phyloP scores from a whole-genome alignment of 2,888 invertebrate species.

The Leptopilina drosophilae region DNA sequence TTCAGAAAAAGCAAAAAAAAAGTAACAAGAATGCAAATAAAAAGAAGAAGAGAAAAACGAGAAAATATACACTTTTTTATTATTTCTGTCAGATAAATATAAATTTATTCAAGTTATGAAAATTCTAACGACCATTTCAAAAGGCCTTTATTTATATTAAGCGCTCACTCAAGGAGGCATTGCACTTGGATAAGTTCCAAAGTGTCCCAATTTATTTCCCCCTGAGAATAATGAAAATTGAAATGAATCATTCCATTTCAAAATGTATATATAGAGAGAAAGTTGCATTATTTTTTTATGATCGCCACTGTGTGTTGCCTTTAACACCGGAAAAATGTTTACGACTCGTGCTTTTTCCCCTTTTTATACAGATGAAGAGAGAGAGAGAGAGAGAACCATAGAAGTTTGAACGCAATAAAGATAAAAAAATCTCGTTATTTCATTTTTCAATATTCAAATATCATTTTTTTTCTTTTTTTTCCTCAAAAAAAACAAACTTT shows the following conservation, averaged over 20 bases:
- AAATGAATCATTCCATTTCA: constrained; percentile 10
- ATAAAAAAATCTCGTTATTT: constrained; percentile 19
- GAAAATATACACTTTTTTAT: not conserved
- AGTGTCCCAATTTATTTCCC: not conserved
- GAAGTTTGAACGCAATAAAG: not conserved
- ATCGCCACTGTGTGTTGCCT: constrained; percentile 34
- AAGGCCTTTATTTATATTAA: not conserved
- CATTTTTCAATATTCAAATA: constrained; percentile 28
- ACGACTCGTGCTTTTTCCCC: not conserved
- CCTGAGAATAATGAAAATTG: not conserved
- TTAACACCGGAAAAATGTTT: constrained; percentile 24
- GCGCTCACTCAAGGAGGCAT: not conserved
- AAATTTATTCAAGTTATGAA: not conserved
- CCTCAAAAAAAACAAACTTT: not conserved
- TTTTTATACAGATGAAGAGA: not conserved
- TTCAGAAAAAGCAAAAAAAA: not conserved
- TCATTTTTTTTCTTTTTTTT: not conserved
- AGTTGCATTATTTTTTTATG: constrained; percentile 26
- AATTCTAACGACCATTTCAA: constrained; percentile 6
- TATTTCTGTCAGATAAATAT: not conserved
- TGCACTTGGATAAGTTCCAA: not conserved
- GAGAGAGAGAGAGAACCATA: no score
- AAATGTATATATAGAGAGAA: constrained; percentile 5
- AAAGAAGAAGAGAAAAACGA: not conserved
- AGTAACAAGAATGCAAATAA: not conserved